Evolutionary conservation across 2,888 invertebrate genomes (phyloP).

Genomic region (Oxytorus armatus): DNA sequence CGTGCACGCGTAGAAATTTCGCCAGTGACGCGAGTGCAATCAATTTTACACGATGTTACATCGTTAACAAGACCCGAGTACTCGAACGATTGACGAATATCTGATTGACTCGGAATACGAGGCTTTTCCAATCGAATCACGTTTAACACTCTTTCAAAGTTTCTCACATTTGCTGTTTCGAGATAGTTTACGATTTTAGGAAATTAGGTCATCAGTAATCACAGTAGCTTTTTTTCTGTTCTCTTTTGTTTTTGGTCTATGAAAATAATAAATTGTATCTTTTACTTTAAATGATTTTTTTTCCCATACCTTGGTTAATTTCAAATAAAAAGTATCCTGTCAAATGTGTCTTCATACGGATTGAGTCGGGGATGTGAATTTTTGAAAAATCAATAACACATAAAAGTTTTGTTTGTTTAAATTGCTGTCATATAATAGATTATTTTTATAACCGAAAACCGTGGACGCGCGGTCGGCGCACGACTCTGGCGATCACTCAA

Average conservation of each 20-base stretch:
- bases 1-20: slow-evolving; percentile 48
- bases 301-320: no score
- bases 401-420: no score
- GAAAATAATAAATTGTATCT: neutral
- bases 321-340: no score
- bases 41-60: slow-evolving; percentile 67
- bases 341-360: no score
- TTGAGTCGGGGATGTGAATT: no score
- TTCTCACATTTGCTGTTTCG: neutral
- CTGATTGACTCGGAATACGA: slow-evolving; percentile 28
- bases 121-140: slow-evolving; percentile 5
- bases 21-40: slow-evolving; percentile 55
- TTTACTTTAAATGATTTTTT: no score
- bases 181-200: neutral
- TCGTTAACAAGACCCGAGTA: slow-evolving; percentile 52
- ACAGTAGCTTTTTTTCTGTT: neutral
- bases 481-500: no score
- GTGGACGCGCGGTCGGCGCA: no score
- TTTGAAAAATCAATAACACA: no score
- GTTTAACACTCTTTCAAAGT: neutral
- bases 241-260: neutral
- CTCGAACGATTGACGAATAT: slow-evolving; percentile 57
- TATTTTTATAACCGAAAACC: no score
- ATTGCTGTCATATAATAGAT: no score
- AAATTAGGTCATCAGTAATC: neutral